Conservation (phyloP, 2,113 vertebrate species). For the human (Homo sapiens) region GRCh38 chr3:125209001-125209500, state of each 20-base stretch:
- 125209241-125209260: not conserved
- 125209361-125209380: not conserved
- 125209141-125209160: not conserved
- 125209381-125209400: not conserved
- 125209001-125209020: not conserved
- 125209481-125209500: not conserved
- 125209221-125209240: not conserved
- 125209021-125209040: not conserved
- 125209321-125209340: not conserved
- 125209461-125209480: not conserved
- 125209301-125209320: not conserved
- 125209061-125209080: not conserved
- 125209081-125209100: not conserved
- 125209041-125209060: slow-evolving; percentile 5
- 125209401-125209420: not conserved
- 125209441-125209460: not conserved
- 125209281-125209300: not conserved
- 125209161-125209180: not conserved
- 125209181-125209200: not conserved
- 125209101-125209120: not conserved
- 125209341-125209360: not conserved
- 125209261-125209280: not conserved
- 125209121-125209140: not conserved
- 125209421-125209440: not conserved
- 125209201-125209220: not conserved